Base-by-base conservation (phyloP, 2,888 invertebrate species). In the Thumatha senex region DNA sequence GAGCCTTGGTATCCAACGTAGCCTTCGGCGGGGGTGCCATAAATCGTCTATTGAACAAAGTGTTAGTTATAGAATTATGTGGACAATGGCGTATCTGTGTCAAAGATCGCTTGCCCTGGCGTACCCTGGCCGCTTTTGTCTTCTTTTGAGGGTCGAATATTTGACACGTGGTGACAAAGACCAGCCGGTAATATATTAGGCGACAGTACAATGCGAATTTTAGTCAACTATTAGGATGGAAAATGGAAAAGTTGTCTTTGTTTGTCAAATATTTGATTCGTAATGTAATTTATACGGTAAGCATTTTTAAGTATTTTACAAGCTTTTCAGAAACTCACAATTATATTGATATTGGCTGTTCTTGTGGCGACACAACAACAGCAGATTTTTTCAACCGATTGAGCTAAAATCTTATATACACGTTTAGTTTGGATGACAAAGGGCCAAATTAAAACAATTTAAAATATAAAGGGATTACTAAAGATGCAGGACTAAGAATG, bases 21-120 rank as follows among this genome's bases (percentile, higher is more conserved):
- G 10, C 36, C 14, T 14, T 67, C 70, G 68, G 72, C 56, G 60
- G 51, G 57, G 62, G 60, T 63, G 61, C 63, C 71, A 76, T 79
- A 76, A 78, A 78, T 80, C 73, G 69, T 72, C 66, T 46, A 58
- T 64, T 67, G 71, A 72, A 77, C 78, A 76, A 74, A 76, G 72
- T 75, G 71, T 68, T 64, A 63, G 53, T 62, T 52, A 63, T 57
- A 67, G 68, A 72, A 65, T 69, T 66, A 67, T 62, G 67, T 72
- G 74, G 76, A 82, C 79, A 83, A 82, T 77, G 70, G 77, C 58
- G 55, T 67, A 82, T 80, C 76, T 75, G 74, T 86, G 86, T 85
- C 84, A 87, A 24, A 83, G 84, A 82, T 68, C 82, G 72, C 70
- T 74, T 69, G 64, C 48, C 57, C 62, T 35, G 36, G 29, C 5